phyloP scores from a whole-genome alignment of 1,140 invertebrate genomes.

The Heliconius congener region DNA sequence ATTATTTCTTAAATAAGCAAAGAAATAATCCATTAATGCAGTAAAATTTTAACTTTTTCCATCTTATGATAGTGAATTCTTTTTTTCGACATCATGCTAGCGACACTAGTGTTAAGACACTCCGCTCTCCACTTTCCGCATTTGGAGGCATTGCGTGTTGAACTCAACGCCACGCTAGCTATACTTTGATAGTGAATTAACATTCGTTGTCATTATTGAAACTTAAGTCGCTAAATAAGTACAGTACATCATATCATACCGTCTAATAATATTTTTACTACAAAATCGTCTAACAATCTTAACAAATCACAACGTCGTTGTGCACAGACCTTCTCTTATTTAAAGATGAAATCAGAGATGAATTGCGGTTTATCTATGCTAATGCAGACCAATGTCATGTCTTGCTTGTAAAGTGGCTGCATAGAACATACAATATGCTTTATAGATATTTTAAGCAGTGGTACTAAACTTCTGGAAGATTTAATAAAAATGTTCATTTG shows the following conservation, averaged over 20 bases:
- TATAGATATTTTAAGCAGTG: neutral
- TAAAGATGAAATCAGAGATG: constrained; percentile 11
- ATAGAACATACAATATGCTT: neutral
- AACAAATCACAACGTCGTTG: neutral
- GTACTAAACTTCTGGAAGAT: no score
- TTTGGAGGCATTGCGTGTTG: no score
- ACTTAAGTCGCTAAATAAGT: no score
- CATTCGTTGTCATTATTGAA: no score
- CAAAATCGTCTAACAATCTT: neutral
- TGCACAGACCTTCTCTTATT: neutral
- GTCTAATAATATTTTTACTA: neutral
- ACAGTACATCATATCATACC: neutral
- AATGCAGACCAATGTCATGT: neutral
- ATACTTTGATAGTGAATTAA: no score
- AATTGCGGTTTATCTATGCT: constrained; percentile 2
- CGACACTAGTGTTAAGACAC: no score
- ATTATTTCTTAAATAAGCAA: neutral
- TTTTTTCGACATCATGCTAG: no score
- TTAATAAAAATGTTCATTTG: no score
- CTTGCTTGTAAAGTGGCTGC: neutral
- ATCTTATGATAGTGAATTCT: no score
- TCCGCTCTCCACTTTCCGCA: no score
- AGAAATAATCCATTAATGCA: neutral
- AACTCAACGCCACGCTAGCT: no score
- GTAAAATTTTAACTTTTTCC: neutral